Evolutionary conservation across 1,140 invertebrate genomes (phyloP).

Genomic region (Drosophila watanabei): DNA sequence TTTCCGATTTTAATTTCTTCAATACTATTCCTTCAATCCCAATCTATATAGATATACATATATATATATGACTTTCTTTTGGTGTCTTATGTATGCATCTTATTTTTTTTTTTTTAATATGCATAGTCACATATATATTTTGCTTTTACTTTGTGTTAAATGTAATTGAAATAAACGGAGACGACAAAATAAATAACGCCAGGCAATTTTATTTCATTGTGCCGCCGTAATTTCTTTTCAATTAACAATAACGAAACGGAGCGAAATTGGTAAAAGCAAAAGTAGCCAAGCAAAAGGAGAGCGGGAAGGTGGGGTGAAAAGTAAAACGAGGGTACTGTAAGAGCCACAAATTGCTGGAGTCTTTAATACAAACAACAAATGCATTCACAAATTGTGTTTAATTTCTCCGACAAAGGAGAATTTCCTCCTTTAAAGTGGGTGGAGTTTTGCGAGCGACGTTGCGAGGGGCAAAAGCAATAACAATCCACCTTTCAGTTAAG

Average conservation of each 20-base stretch:
- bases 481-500: conserved; percentile 60
- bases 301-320: not conserved
- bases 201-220: conserved; percentile 60
- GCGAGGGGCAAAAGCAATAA: conserved; percentile 18
- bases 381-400: conserved; percentile 73
- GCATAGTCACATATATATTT: conserved; percentile 50
- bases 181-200: conserved; percentile 42
- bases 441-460: not conserved
- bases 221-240: conserved; percentile 75
- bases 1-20: not conserved
- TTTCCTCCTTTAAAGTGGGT: conserved; percentile 17
- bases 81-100: not conserved
- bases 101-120: conserved; percentile 7
- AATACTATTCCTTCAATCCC: not conserved
- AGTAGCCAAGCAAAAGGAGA: conserved; percentile 41
- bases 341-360: conserved; percentile 62
- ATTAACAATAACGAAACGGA: conserved; percentile 74
- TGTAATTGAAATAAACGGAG: conserved; percentile 60
- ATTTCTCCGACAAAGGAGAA: conserved; percentile 60
- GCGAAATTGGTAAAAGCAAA: conserved; percentile 76
- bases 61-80: conserved; percentile 18
- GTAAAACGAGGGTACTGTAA: conserved; percentile 20
- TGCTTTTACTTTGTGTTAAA: conserved; percentile 68
- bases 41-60: not conserved
- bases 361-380: conserved; percentile 72